Percentiles rank a stretch among this genome's conserved stretches.
These are phyloP conservation scores for Nipponia nippon DNA, from an alignment of 2,113 vertebrate species.

Conservation along the genomic window DNA sequence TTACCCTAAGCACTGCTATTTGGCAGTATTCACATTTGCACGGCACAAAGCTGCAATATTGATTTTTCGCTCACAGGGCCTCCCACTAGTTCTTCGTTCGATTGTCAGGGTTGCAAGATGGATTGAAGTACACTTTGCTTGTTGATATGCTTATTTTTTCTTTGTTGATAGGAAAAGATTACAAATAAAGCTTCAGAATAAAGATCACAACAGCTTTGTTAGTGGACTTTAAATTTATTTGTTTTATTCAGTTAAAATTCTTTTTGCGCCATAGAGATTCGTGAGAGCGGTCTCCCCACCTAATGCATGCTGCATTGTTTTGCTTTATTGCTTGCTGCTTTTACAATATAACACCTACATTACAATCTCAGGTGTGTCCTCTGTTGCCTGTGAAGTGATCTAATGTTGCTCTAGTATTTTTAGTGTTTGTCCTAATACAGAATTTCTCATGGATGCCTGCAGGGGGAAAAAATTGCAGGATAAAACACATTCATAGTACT, in stretches of 20 bases:
- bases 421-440: neutral
- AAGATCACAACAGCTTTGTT: conserved; percentile 39
- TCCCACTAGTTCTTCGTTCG: conserved; percentile 72
- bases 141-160: conserved; percentile 68
- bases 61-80: conserved; percentile 76
- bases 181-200: conserved; percentile 62
- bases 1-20: conserved; percentile 77
- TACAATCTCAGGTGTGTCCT: neutral
- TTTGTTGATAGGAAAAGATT: conserved; percentile 68
- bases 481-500: neutral
- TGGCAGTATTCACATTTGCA: conserved; percentile 80
- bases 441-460: neutral
- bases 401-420: neutral
- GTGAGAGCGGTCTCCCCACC: neutral
- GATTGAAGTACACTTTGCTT: conserved; percentile 82
- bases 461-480: neutral
- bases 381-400: neutral
- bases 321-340: neutral
- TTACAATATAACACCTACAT: neutral
- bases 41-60: conserved; percentile 80
- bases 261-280: neutral
- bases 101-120: conserved; percentile 77
- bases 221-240: conserved; percentile 1
- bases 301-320: neutral
- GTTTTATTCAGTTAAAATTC: conserved; percentile 13